phyloP scores from a whole-genome alignment of 2,797 vertebrate genomes.

The Crenichthys baileyi region DNA sequence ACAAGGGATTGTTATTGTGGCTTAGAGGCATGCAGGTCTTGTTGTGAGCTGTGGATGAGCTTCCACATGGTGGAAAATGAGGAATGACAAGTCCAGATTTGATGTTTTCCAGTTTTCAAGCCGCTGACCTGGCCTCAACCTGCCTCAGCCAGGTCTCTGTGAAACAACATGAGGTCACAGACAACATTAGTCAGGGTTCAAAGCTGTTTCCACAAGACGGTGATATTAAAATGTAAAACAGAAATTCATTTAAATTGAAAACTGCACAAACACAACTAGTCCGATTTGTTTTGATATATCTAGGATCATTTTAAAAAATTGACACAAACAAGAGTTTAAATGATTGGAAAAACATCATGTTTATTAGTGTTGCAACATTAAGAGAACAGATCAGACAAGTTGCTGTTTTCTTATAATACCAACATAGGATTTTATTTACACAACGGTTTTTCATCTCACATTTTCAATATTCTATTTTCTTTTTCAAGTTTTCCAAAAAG shows the following conservation, averaged over 20 bases:
- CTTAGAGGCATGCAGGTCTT: slow-evolving; percentile 31
- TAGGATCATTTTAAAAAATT: too few species aligned
- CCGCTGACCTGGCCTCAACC: background rate
- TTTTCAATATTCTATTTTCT: background rate
- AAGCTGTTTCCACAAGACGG: too few species aligned
- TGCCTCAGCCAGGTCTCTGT: background rate
- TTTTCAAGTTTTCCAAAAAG: background rate
- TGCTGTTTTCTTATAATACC: background rate
- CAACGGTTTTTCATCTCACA: background rate
- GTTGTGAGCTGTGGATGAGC: slow-evolving; percentile 16
- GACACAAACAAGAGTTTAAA: background rate
- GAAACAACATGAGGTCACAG: background rate
- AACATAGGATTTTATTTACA: background rate
- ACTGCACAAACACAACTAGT: too few species aligned
- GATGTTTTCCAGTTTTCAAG: background rate
- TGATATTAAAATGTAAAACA: too few species aligned
- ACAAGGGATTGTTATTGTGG: slow-evolving; percentile 20
- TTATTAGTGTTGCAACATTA: background rate
- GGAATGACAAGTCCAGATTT: slow-evolving; percentile 10
- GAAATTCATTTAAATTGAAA: too few species aligned
- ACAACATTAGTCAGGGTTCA: background rate
- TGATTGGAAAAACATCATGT: background rate
- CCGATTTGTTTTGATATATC: too few species aligned
- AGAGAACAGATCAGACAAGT: background rate
- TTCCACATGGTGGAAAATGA: slow-evolving; percentile 31